Evolutionary conservation across 1,140 invertebrate genomes (phyloP).

Genomic region (Lasaia peninsularis): DNA sequence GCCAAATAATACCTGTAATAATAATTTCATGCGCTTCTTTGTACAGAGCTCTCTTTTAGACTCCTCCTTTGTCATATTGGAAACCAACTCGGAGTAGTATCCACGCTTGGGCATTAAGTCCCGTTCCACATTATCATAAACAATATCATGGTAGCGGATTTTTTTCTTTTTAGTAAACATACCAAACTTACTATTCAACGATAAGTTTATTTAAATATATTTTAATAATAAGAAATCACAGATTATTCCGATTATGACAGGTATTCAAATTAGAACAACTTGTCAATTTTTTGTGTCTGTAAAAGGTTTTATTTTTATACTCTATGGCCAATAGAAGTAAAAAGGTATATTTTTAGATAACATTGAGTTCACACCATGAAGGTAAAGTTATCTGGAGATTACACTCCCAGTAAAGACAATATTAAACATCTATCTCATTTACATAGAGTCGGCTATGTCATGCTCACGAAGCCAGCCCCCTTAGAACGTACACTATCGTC

Average conservation of each 20-base stretch:
- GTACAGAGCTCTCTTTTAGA: conserved; percentile 42
- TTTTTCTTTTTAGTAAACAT: conserved; percentile 62
- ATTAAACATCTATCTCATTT: too few species aligned
- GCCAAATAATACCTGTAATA: conserved; percentile 55
- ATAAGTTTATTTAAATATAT: not conserved
- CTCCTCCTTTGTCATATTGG: conserved; percentile 62
- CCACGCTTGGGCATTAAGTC: conserved; percentile 61
- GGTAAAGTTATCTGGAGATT: too few species aligned
- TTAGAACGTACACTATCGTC: too few species aligned
- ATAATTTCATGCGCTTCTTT: conserved; percentile 59
- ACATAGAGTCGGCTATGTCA: too few species aligned
- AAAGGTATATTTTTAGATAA: too few species aligned
- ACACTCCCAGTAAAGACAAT: too few species aligned
- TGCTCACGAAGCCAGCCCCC: too few species aligned
- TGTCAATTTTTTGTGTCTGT: not conserved
- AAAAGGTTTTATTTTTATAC: not conserved
- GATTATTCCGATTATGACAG: not conserved
- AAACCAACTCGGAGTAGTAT: conserved; percentile 76
- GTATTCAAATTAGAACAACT: not conserved
- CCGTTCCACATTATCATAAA: conserved; percentile 50
- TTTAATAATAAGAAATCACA: not conserved
- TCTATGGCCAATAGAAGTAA: too few species aligned
- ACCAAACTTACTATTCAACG: not conserved
- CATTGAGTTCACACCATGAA: too few species aligned
- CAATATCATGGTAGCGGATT: conserved; percentile 48